Base-by-base conservation (phyloP, 2,113 vertebrate genomes). In the Tiliqua scincoides region DNA sequence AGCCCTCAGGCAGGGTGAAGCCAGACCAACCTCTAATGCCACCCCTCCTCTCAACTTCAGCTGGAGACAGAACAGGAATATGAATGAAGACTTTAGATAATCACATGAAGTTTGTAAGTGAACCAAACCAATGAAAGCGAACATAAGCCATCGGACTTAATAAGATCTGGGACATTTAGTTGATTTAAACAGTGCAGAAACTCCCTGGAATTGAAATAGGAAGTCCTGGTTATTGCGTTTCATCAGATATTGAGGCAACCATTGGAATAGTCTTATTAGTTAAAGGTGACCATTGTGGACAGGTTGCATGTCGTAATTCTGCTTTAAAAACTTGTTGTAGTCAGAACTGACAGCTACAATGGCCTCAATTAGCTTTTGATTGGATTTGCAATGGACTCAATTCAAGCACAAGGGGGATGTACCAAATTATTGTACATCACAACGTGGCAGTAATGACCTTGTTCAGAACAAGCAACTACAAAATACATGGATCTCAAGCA, bases 381-480 rank as follows among this genome's bases (percentile, higher is more conserved):
- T 20, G n/a, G 79, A 54, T 52, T 23, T 68, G 63, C 2, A 52
- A 23, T 81, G 40, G 79, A 81, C 52, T 54, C 23, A 81, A 81
- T 54, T 52, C 68, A 68, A 81, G 79, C 40, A 63, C 30, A 25
- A 68, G 43, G 63, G 20, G 63, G 20, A n/a, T 81, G 43, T 54
- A 68, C 18, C 30, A 57, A 79, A 71, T 79, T 79, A 67, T 54
- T 59, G n/a, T 70, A 43, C 78, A 85, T 81, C 79, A 54, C 63
- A 81, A 27, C 10, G 52, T 78, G 63, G 70, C 25, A 20, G 35
- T 40, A 67, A 32, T 63, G n/a, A 12, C 40, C 59, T 63, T 37
- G 17, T 43, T 61, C 52, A 54, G 54, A 83, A 40, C 48, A n/a
- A 83, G 23, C 21, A 25, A 65, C 30, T 76, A 11, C 35, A 76